These are phyloP conservation scores for Semnornis frantzii DNA, from an alignment of 2,113 vertebrate genomes.

Conservation along the genomic window DNA sequence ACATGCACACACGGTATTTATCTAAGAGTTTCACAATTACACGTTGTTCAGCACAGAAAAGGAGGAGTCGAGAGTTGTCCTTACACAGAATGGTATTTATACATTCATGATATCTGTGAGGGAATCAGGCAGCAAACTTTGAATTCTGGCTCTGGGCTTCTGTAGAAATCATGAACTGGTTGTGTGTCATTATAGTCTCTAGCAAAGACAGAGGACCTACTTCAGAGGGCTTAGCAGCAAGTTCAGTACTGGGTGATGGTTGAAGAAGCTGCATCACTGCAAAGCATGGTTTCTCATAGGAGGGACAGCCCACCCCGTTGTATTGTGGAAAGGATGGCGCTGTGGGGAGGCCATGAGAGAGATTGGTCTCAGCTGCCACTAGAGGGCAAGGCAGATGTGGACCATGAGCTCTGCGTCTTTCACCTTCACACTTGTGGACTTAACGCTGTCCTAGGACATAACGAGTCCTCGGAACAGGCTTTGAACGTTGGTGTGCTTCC, in stretches of 20 bases:
- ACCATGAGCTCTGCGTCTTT: neutral
- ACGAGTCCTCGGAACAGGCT: neutral
- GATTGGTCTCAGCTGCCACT: neutral
- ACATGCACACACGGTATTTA: neutral
- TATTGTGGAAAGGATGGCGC: accelerated
- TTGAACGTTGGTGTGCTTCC: neutral
- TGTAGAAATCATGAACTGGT: neutral
- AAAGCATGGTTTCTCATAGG: neutral
- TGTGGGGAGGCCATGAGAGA: accelerated
- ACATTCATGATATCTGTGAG: neutral
- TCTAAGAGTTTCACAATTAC: neutral
- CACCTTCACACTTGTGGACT: neutral
- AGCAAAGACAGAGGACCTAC: neutral
- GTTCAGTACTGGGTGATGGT: neutral
- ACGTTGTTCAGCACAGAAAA: neutral
- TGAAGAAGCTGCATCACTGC: neutral
- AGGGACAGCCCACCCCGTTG: neutral
- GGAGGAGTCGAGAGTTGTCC: neutral
- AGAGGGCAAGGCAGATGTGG: neutral
- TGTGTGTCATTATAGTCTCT: neutral
- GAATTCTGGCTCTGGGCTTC: neutral
- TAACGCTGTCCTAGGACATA: neutral
- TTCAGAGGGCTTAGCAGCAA: neutral
- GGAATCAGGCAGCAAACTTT: neutral
- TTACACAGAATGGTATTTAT: neutral